A percentile compares a stretch with the other conserved stretches of the same genome.
Conservation (phyloP, 1,140 invertebrate genomes). For the Drosophila paulistorum region DNA sequence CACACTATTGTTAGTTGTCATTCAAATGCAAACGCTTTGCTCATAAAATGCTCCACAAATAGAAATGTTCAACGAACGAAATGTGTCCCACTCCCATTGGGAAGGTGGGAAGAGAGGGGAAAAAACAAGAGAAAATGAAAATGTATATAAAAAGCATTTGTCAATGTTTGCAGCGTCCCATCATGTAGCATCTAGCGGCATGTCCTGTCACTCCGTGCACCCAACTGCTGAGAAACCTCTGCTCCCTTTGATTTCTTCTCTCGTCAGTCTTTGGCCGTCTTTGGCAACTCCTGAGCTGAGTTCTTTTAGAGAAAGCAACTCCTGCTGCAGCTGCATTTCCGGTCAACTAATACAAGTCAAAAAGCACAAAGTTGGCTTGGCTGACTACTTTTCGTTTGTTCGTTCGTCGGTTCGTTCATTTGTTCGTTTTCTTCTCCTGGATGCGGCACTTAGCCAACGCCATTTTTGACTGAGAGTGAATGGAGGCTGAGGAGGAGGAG, state of each 20-base stretch:
- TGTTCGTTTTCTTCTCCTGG: constrained; percentile 45
- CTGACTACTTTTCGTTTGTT: constrained; percentile 39
- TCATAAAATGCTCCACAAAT: constrained; percentile 65
- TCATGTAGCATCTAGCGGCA: not conserved
- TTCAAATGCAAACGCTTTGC: constrained; percentile 69
- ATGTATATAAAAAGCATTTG: constrained; percentile 66
- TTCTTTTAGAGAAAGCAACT: constrained; percentile 48
- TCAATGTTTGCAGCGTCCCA: constrained; percentile 49
- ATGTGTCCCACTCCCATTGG: too few relatives aligned
- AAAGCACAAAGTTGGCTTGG: constrained; percentile 69
- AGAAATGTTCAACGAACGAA: constrained; percentile 46
- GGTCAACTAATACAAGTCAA: constrained; percentile 80
- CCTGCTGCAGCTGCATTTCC: constrained; percentile 61
- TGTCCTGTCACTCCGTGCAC: not conserved
- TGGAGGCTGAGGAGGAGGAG: not conserved
- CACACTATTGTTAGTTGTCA: constrained; percentile 64
- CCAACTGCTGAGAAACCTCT: not conserved
- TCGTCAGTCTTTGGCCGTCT: constrained; percentile 26
- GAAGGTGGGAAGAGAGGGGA: too few relatives aligned
- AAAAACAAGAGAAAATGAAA: constrained; percentile 2
- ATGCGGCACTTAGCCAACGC: constrained; percentile 76
- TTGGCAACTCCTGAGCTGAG: constrained; percentile 64
- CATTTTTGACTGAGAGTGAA: constrained; percentile 42
- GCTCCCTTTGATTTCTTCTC: constrained; percentile 7
- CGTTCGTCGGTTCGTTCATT: constrained; percentile 20